Conservation (phyloP, 2,113 vertebrate genomes). For the Cynocephalus volans region DNA sequence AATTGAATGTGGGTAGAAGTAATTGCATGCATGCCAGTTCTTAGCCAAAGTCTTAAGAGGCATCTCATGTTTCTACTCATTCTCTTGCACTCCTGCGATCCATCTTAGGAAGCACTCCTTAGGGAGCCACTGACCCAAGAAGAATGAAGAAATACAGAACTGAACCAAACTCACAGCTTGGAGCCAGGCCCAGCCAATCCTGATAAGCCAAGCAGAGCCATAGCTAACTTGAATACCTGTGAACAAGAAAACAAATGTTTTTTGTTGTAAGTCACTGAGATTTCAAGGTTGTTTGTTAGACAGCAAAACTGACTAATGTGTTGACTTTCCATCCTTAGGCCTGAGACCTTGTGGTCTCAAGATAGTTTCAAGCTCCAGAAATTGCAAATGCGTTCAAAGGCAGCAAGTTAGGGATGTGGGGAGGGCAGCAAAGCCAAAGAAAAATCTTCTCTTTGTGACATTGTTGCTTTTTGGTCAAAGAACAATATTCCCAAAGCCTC, state of each 20-base stretch:
- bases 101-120: not conserved
- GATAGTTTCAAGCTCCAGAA: not conserved
- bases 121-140: not conserved
- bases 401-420: not conserved
- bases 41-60: not conserved
- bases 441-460: not conserved
- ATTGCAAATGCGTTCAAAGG: slow-evolving; percentile 4
- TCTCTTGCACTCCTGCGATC: not conserved
- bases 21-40: not conserved
- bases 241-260: slow-evolving; percentile 10
- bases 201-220: slow-evolving; percentile 5
- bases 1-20: not conserved
- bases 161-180: not conserved
- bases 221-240: not conserved
- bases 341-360: not conserved
- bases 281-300: not conserved
- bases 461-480: slow-evolving; percentile 11
- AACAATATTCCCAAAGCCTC: slow-evolving; percentile 11
- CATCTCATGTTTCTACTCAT: not conserved
- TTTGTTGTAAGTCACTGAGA: not conserved
- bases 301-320: not conserved
- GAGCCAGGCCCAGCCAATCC: not conserved
- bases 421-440: not conserved
- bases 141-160: slow-evolving; percentile 13
- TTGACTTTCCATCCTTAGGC: not conserved